Base-by-base conservation (phyloP, 1,140 invertebrate species). In the Euborellia annulipes region DNA sequence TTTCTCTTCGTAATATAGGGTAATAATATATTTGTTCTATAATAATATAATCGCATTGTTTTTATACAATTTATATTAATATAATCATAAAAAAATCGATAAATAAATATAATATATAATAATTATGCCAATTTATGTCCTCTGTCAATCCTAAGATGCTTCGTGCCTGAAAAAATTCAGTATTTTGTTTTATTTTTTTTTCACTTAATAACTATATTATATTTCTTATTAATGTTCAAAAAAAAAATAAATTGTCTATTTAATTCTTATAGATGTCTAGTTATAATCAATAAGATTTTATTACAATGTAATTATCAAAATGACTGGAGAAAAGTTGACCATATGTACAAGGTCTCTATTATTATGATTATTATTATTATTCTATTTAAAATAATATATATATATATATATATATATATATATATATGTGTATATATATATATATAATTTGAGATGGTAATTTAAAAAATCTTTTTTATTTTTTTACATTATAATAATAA, bases 151-250 rank as follows among this genome's bases (percentile, higher is more conserved):
- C 43, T 39, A 39, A 49, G 47, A 49, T 45, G 47, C 43, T 21
- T 21, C 36, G 47, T 49, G 47, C 47, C 47, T 49, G 43, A 49
- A 39, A 47, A 47, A 36, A 50, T 55, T 52, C 54, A 55, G 52
- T 55, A 55, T 54, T 55, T 55, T 50, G 52, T 55, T 54, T 50
- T 51, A n/a, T n/a, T n/a, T n/a, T n/a, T n/a, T n/a, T n/a, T n/a
- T n/a, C n/a, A n/a, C n/a, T n/a, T n/a, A n/a, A n/a, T n/a, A n/a
- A n/a, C n/a, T n/a, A n/a, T n/a, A n/a, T n/a, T n/a, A n/a, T n/a
- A n/a, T n/a, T n/a, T 52, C 51, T 51, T 54, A 54, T 54, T 50
- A 52, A 50, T 52, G 52, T 55, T 54, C 49, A 52, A 46, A 49
- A 43, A 49, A 52, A 44, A 47, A 43, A 48, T 54, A 49, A 50